Percentiles rank a stretch among this genome's conserved stretches.
These are phyloP conservation scores for Euproctis similis DNA, from an alignment of 2,888 invertebrate genomes.

Conservation along the genomic window DNA sequence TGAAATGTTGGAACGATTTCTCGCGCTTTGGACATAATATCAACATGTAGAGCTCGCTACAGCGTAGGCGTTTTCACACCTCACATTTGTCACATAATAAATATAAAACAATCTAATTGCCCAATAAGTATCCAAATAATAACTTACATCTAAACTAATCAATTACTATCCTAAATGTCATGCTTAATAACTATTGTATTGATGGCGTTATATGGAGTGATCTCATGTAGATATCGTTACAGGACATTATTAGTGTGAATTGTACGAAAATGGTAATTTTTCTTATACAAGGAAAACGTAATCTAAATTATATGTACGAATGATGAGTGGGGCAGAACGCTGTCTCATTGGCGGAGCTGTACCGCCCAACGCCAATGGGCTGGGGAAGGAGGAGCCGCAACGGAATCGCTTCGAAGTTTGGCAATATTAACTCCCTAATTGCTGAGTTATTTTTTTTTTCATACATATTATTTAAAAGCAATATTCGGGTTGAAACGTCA, in stretches of 20 bases:
- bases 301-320: slow-evolving; percentile 41
- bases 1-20: slow-evolving; percentile 25
- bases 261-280: slow-evolving; percentile 33
- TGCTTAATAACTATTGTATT: no score
- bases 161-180: no score
- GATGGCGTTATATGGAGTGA: neutral
- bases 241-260: slow-evolving; percentile 13
- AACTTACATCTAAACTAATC: no score
- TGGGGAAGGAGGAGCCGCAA: slow-evolving; percentile 60
- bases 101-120: no score
- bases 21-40: slow-evolving; percentile 25
- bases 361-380: slow-evolving; percentile 60
- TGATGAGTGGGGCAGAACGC: slow-evolving; percentile 57
- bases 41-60: slow-evolving; percentile 22
- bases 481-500: no score
- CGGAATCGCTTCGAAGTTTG: slow-evolving; percentile 52
- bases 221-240: no score
- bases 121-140: no score
- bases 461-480: slow-evolving; percentile 19
- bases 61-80: slow-evolving; percentile 21
- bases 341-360: slow-evolving; percentile 55
- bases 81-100: no score
- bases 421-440: slow-evolving; percentile 49
- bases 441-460: slow-evolving; percentile 31
- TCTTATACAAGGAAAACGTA: slow-evolving; percentile 47